Evolutionary conservation across 2,797 vertebrate genomes (phyloP).

Genomic region (Scolopax rusticola): DNA sequence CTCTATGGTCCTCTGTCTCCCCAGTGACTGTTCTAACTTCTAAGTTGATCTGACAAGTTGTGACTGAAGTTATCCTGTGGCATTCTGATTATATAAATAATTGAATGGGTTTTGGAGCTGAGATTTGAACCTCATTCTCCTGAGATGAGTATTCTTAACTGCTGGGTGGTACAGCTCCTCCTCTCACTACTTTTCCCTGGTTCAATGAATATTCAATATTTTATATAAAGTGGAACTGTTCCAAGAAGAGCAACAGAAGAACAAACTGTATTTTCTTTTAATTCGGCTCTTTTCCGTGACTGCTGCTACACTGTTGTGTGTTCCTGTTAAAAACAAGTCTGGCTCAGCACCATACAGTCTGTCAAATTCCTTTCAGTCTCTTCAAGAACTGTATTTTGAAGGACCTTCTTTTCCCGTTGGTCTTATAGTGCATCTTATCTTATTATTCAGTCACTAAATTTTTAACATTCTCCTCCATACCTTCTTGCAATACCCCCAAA

Average conservation of each 20-base stretch:
- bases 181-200: neutral
- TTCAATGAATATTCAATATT: constrained; percentile 27
- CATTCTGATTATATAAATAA: constrained; percentile 35
- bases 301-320: neutral
- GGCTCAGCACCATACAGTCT: neutral
- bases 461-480: neutral
- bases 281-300: neutral
- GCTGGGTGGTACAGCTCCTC: neutral
- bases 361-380: constrained; percentile 25
- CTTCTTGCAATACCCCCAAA: rapidly evolving
- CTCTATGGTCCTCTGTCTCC: neutral
- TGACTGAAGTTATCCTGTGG: neutral
- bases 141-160: neutral
- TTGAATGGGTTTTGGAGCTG: neutral
- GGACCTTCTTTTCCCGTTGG: neutral
- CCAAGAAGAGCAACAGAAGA: neutral
- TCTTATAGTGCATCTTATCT: neutral
- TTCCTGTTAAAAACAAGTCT: neutral
- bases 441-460: neutral
- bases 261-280: neutral
- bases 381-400: neutral
- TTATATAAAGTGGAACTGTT: neutral
- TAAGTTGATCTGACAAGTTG: neutral
- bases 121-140: neutral
- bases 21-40: neutral